Evolutionary conservation across 2,888 invertebrate genomes (phyloP).

Genomic region (Noctua janthina): DNA sequence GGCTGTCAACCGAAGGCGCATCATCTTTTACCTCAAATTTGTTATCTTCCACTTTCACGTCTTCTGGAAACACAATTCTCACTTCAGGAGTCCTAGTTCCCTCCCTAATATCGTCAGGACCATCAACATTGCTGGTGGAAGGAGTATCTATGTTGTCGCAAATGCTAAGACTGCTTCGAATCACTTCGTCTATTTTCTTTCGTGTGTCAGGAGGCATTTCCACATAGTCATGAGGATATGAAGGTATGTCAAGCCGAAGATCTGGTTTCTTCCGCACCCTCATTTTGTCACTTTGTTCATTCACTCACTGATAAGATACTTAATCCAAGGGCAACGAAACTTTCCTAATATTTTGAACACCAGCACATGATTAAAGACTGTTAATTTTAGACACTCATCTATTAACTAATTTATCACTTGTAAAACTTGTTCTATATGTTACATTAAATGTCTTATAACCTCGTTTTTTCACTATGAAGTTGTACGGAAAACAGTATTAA

Average conservation of each 20-base stretch:
- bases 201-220: conserved; percentile 83
- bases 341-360: conserved; percentile 37
- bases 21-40: conserved; percentile 40
- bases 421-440: not conserved
- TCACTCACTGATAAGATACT: conserved; percentile 38
- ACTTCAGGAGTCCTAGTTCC: conserved; percentile 83
- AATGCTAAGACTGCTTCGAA: conserved; percentile 47
- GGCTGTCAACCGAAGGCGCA: conserved; percentile 64
- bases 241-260: conserved; percentile 81
- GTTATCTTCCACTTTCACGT: conserved; percentile 54
- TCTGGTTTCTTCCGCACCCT: conserved; percentile 83
- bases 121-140: conserved; percentile 26
- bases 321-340: conserved; percentile 22
- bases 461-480: conserved; percentile 37
- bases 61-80: conserved; percentile 75
- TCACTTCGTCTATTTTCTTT: conserved; percentile 73
- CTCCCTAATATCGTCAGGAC: conserved; percentile 42
- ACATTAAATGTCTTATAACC: conserved; percentile 28
- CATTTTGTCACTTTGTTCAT: conserved; percentile 69
- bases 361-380: conserved; percentile 27
- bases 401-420: conserved; percentile 23
- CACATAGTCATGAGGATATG: conserved; percentile 84
- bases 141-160: conserved; percentile 12
- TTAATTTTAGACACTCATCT: conserved; percentile 45
- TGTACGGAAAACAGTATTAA: conserved; percentile 56